These are phyloP conservation scores for Propithecus perrieri DNA, from an alignment of 2,797 vertebrate genomes.

Conservation along the genomic window DNA sequence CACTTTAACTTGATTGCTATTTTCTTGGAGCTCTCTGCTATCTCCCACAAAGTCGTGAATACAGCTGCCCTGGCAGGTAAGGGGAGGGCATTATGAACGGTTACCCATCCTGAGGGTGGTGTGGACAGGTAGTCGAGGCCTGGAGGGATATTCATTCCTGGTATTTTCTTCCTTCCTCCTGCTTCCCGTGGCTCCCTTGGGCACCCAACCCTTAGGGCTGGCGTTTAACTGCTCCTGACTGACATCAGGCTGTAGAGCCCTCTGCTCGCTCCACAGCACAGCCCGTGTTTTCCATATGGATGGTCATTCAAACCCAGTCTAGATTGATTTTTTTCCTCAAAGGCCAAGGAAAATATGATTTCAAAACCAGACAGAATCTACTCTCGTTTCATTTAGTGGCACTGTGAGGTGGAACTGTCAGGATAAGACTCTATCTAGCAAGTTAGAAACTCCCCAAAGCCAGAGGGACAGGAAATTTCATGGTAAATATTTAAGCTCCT, in stretches of 20 bases:
- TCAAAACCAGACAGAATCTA: slow-evolving; percentile 49
- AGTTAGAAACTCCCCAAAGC: slow-evolving; percentile 66
- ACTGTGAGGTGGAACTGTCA: slow-evolving; percentile 64
- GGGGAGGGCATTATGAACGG: not conserved
- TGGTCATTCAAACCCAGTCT: not conserved
- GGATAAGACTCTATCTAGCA: slow-evolving; percentile 69
- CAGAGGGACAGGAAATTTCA: slow-evolving; percentile 72
- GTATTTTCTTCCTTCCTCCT: not conserved
- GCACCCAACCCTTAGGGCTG: not conserved
- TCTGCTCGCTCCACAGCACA: not conserved
- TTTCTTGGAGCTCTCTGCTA: not conserved
- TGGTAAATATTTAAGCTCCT: slow-evolving; percentile 70
- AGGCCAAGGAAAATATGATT: slow-evolving; percentile 53
- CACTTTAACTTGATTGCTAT: not conserved
- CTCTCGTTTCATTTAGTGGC: slow-evolving; percentile 35
- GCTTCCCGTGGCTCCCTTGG: not conserved
- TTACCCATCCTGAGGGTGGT: not conserved
- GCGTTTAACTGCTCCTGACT: not conserved
- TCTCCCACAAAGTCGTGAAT: not conserved
- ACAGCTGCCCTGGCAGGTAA: not conserved
- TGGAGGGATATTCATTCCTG: not conserved
- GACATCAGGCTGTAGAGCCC: not conserved
- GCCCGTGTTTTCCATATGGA: not conserved
- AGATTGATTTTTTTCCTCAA: slow-evolving; percentile 53
- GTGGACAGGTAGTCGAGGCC: not conserved